Percentiles rank a stretch among this genome's conserved stretches.
These are phyloP conservation scores for Calliopum simillimum DNA, from an alignment of 2,888 invertebrate species.

Conservation along the genomic window DNA sequence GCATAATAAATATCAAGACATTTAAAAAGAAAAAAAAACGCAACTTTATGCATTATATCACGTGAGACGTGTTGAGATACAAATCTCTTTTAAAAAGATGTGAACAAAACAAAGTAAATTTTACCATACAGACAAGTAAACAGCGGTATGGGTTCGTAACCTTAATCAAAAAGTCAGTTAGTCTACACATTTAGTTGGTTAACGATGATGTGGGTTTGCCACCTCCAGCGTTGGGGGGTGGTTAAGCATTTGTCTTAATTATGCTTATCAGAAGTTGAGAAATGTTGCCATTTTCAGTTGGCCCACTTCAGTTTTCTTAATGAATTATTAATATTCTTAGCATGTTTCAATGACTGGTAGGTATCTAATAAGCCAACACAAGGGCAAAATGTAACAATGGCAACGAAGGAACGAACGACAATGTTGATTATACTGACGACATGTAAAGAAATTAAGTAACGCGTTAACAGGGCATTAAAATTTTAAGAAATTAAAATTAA, in stretches of 20 bases:
- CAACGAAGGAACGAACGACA: too few relatives aligned
- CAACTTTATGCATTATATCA: background rate
- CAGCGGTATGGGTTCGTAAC: background rate
- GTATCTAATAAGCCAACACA: too few relatives aligned
- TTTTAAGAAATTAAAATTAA: too few relatives aligned
- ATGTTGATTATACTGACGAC: too few relatives aligned
- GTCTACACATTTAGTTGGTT: background rate
- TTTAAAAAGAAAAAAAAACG: too few relatives aligned
- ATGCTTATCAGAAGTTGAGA: conserved; percentile 8
- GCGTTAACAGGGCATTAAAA: too few relatives aligned
- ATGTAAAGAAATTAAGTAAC: too few relatives aligned
- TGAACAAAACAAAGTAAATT: background rate
- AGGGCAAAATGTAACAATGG: background rate
- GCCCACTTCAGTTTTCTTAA: background rate
- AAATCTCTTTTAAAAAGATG: conserved; percentile 7
- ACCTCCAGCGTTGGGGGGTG: background rate
- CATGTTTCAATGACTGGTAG: background rate
- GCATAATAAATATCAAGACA: too few relatives aligned
- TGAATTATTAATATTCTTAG: conserved; percentile 10
- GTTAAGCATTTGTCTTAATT: conserved; percentile 17
- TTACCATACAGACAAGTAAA: background rate
- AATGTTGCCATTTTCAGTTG: conserved; percentile 7
- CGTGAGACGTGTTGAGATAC: conserved; percentile 15
- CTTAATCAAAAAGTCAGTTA: conserved; percentile 12
- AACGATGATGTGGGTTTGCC: conserved; percentile 17